Base-by-base conservation (phyloP, 1,140 invertebrate genomes). In the Zaprionus africanus region DNA sequence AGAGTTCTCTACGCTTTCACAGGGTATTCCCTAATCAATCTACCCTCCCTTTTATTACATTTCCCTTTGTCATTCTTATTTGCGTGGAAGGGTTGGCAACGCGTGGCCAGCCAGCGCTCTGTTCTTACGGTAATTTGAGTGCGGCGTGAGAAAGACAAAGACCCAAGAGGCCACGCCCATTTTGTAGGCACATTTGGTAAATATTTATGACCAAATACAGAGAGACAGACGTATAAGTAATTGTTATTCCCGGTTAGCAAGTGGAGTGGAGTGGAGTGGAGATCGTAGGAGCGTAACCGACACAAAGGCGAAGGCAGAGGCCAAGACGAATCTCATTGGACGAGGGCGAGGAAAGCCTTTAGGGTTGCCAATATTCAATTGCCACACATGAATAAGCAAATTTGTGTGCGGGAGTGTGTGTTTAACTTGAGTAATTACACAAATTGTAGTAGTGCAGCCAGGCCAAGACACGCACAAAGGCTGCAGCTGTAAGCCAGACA, bases 401-500 rank as follows among this genome's bases (percentile, higher is more conserved):
- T 19, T 5, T 66, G 13, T 64, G n/a, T 43, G 24, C 38, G 56
- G 36, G 36, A 15, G 36, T 19, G 34, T 34, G 19, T 36, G 66
- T 38, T 24, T 53, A 66, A 53, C 63, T 61, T 68, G 41, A 68
- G 64, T 74, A 66, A 59, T 74, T 66, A 64, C 56, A 53, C 36
- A 68, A 74, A 71, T 64, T 71, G 68, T 53, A 26, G 68, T 36
- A 28, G 17, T 60, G 64, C 64, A 74, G 34, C 49, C 63, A 41
- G 57, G 54, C 28, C 28, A 12, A 49, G 31, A 34, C 31, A 34
- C 11, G 19, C 59, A 64, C 60, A 71, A 71, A 57, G 68, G 60
- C n/a, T 24, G 9, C 24, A 15, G 17, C 65, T 36, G 13, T 36
- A 22, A 60, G 11, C 17, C 28, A 28, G 12, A 56, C 26, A 46